Conservation (phyloP, 2,797 vertebrate genomes). For the Clarias fuscus region DNA sequence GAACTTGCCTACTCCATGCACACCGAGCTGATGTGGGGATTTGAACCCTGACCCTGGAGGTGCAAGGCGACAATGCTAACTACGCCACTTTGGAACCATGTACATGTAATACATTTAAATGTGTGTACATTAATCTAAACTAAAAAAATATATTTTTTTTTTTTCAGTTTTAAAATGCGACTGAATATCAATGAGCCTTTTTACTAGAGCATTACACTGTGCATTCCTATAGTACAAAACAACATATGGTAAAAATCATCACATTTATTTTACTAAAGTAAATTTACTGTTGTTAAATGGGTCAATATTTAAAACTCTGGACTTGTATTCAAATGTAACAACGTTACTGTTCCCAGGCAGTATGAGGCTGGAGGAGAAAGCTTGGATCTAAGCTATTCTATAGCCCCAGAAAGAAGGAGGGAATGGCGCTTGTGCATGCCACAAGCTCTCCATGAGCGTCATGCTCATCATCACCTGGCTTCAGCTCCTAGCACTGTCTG, state of each 20-base stretch:
- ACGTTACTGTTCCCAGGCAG: not conserved
- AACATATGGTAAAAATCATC: not conserved
- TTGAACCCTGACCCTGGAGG: not conserved
- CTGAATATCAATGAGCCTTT: not conserved
- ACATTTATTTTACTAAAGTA: not conserved
- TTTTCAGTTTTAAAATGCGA: not conserved
- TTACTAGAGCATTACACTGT: not conserved
- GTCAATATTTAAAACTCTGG: not conserved
- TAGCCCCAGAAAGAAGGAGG: not conserved
- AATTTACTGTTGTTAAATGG: not conserved
- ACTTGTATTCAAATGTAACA: not conserved
- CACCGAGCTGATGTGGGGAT: too few relatives aligned
- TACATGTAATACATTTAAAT: not conserved
- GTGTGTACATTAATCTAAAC: not conserved
- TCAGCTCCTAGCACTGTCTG: constrained; percentile 8
- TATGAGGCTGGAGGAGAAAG: not conserved
- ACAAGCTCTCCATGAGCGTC: constrained; percentile 42
- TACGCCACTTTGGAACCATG: not conserved
- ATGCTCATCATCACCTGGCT: constrained; percentile 41
- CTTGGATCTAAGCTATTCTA: not conserved
- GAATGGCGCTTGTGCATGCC: constrained; percentile 25
- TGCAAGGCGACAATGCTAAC: not conserved
- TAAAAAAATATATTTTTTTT: too few relatives aligned
- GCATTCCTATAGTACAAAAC: not conserved
- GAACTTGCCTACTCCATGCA: too few relatives aligned